Conservation (phyloP, 2,113 vertebrate species). For the Sylvietta virens region DNA sequence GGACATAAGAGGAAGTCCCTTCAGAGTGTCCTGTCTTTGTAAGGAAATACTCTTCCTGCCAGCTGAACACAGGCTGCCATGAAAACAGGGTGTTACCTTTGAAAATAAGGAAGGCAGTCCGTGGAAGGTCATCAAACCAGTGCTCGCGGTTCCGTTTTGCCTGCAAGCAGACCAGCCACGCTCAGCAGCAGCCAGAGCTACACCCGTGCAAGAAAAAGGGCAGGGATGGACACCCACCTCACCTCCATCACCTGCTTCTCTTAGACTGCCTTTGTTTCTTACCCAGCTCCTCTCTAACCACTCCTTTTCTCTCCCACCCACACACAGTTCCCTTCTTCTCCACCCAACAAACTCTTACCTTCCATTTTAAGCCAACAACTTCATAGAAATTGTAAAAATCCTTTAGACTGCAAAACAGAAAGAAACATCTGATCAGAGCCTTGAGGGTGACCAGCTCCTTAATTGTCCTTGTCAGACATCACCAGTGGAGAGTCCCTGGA, state of each 20-base stretch:
- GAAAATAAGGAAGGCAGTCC: constrained; percentile 93
- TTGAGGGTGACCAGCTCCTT: background rate
- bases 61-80: background rate
- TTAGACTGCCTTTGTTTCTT: background rate
- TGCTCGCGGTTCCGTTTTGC: constrained; percentile 87
- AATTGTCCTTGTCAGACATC: background rate
- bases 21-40: background rate
- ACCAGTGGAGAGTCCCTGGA: background rate
- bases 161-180: constrained; percentile 35
- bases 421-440: background rate
- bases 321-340: background rate
- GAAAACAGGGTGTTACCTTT: constrained; percentile 76
- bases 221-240: background rate
- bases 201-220: accelerated
- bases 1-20: background rate
- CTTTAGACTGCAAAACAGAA: constrained; percentile 78
- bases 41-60: background rate
- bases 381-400: constrained; percentile 97
- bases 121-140: constrained; percentile 96
- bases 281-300: background rate
- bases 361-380: constrained; percentile 95
- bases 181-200: background rate
- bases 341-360: constrained; percentile 69
- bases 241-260: background rate
- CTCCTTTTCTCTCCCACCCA: background rate